Base-by-base conservation (phyloP, 2,113 vertebrate species). In the Symphodus melops region DNA sequence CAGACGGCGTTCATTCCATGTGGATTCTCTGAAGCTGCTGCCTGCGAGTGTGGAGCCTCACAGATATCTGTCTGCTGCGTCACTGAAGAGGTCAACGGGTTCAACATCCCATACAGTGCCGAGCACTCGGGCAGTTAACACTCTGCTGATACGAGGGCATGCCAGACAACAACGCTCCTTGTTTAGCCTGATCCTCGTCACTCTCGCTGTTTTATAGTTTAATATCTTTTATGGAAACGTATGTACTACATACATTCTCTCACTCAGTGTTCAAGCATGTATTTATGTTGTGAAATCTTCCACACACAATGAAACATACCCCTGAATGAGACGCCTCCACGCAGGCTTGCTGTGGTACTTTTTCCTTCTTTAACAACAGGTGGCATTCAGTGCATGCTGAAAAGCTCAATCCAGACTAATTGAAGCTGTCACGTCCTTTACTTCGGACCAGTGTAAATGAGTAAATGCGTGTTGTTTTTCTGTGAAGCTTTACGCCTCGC, bases 21-120 rank as follows among this genome's bases (percentile, higher is more conserved):
- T 75, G n/a, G 42, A 63, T 10, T 41, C 57, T 19, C 52, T 71
- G 71, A 48, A 59, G 33, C 6, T 39, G 79, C 58, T 60, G 58
- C 20, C 3, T 23, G 33, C 61, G 33, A 61, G 48, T 1, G 25
- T 54, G 75, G 44, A 56, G 67, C 36, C 57, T 62, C 17, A 0
- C 57, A 41, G 70, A 68, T 56, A 42, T 83, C 84, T 39, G 72
- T 74, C 85, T 55, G 69, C 75, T 48, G 72, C 63, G 41, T 63
- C 71, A 60, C 71, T 3, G n/a, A 41, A 63, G 66, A 72, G 89
- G 81, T 82, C 83, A 84, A 12, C 67, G 17, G 81, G 89, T 90
- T 80, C 46, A 86, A 65, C 61, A 16, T 73, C 64, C 63, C 33
- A 64, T 75, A 52, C 72, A 61, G 81, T 62, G 70, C 67, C 0